Conservation (phyloP, 1,140 invertebrate genomes). For the Helicorthomorpha holstii region DNA sequence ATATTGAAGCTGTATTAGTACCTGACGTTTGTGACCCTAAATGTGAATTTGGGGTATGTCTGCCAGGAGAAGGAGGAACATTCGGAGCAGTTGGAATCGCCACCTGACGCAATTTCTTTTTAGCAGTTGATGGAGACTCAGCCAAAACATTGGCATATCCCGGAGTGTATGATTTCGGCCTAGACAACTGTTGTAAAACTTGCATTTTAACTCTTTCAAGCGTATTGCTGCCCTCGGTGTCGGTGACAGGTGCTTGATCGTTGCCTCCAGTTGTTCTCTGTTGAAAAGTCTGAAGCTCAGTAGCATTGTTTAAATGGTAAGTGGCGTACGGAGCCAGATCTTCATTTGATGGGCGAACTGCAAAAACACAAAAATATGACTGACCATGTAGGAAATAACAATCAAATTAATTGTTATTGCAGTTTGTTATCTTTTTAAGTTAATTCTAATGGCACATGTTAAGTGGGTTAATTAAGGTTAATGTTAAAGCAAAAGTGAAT, state of each 20-base stretch:
- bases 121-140: background rate
- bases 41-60: background rate
- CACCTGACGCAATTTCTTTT: slow-evolving; percentile 2
- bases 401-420: too few relatives aligned
- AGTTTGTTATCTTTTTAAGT: too few relatives aligned
- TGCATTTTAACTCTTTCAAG: background rate
- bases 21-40: background rate
- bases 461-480: too few relatives aligned
- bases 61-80: background rate
- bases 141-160: background rate
- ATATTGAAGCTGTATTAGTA: background rate
- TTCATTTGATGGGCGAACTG: background rate
- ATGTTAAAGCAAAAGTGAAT: too few relatives aligned
- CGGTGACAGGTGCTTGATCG: background rate
- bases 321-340: background rate
- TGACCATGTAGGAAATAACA: too few relatives aligned
- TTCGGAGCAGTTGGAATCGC: background rate
- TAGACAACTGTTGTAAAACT: background rate
- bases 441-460: too few relatives aligned
- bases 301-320: background rate
- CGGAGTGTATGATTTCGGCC: slow-evolving; percentile 1
- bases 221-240: background rate
- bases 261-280: background rate
- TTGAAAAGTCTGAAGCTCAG: slow-evolving; percentile 1
- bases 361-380: background rate